phyloP scores from a whole-genome alignment of 1,140 invertebrate species.

The Polypedilum pembai region DNA sequence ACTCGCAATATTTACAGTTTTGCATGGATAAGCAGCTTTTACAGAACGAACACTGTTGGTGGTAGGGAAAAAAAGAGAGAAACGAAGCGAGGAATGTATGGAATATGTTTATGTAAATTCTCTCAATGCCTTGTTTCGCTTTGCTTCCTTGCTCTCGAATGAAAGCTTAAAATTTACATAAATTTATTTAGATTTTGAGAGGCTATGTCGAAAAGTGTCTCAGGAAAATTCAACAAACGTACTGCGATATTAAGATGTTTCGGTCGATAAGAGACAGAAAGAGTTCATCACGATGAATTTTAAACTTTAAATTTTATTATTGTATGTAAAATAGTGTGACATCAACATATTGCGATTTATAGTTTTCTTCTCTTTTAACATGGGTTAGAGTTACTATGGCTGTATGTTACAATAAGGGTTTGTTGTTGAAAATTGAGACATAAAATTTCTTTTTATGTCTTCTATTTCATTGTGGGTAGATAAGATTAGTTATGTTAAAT shows the following conservation, averaged over 20 bases:
- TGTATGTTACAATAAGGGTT: no score
- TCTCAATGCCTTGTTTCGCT: neutral
- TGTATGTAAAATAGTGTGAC: neutral
- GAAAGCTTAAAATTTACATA: slow-evolving; percentile 18
- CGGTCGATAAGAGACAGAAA: neutral
- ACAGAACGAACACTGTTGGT: neutral
- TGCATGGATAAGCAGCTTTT: neutral
- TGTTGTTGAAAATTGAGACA: no score
- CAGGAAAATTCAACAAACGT: neutral
- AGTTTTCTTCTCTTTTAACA: neutral
- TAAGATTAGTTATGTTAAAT: no score
- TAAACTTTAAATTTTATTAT: neutral
- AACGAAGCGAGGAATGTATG: neutral
- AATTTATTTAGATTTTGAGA: slow-evolving; percentile 6
- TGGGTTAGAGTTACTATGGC: no score
- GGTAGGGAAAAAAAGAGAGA: neutral
- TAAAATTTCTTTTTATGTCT: no score
- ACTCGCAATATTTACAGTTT: neutral
- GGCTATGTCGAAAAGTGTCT: neutral
- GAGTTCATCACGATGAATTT: slow-evolving; percentile 12
- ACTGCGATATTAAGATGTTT: neutral
- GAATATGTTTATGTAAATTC: slow-evolving; percentile 14
- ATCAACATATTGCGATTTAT: neutral
- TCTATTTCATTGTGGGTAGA: no score
- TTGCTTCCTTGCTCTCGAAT: neutral